These are phyloP conservation scores for Philhelius pedissequus DNA, from an alignment of 2,888 invertebrate species.

Conservation along the genomic window DNA sequence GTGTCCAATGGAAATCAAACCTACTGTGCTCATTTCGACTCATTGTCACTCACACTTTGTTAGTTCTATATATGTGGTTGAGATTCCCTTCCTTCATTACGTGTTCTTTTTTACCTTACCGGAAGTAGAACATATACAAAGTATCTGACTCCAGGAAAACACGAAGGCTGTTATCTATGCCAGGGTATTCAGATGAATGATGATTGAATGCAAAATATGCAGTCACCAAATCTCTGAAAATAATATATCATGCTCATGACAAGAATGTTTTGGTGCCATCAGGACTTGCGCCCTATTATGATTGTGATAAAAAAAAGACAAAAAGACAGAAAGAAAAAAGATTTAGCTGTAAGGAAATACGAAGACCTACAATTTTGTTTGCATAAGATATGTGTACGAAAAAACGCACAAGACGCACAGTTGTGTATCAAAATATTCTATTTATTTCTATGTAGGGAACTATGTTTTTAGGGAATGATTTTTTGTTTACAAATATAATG, in stretches of 20 bases:
- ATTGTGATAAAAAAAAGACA: neutral
- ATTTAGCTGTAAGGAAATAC: neutral
- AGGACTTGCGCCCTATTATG: neutral
- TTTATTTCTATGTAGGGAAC: too few relatives aligned
- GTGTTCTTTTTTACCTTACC: neutral
- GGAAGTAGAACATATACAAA: neutral
- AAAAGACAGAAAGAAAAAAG: neutral
- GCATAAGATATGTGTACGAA: neutral
- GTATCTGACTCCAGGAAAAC: neutral
- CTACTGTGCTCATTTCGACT: neutral
- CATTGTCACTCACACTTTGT: neutral
- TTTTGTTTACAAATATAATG: too few relatives aligned
- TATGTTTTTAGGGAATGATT: too few relatives aligned
- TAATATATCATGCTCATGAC: slow-evolving; percentile 8
- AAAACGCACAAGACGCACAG: neutral
- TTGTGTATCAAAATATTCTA: neutral
- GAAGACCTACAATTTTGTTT: neutral
- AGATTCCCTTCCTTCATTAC: neutral
- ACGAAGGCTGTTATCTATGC: neutral
- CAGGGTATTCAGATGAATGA: neutral
- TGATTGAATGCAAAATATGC: slow-evolving; percentile 11
- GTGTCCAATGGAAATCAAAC: neutral
- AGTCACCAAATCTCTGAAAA: neutral
- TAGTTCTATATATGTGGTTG: neutral
- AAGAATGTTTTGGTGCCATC: neutral